Base-by-base conservation (phyloP, 23 tunicate species). In the Trididemnum miniatum region DNA sequence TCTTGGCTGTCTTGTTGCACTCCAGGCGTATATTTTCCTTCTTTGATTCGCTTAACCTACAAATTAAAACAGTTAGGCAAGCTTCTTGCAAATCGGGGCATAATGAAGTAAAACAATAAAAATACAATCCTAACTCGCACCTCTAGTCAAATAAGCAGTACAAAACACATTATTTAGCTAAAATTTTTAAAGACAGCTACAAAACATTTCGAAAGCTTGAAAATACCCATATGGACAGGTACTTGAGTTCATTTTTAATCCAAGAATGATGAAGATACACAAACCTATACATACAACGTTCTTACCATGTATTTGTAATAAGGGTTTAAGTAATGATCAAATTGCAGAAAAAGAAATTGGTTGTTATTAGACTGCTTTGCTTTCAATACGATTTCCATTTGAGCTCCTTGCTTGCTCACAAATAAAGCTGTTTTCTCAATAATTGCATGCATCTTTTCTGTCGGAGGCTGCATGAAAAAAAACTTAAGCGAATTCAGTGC, bases 381-480 rank as follows among this genome's bases (percentile, higher is more conserved):
- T 79, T 95, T 95, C 83, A 95, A 51, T 33, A 95, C 90, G 34
- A 95, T 95, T 76, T 95, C 99, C 99, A 95, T 95, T 81, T 95
- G 99, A 0, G 81, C 82, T 31, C 95, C 95, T 90, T 95, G 99
- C 64, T 83, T 86, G 88, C 97, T 92, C 35, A 96, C 90, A 87
- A 96, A 96, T 20, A 26, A 28, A 0, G 99, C 99, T 0, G 99
- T 96, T 65, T 91, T 96, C 59, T 91, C 94, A 80, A 96, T 96
- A 20, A 96, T 89, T 1, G 96, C 99, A 81, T 96, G 88, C 94
- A 93, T 88, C 59, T 93, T 93, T 59, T 88, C 98, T 15, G 98
- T 93, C 0, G 98, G 77, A 22, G 98, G 98, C 98, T 93, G 72
- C 12, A 73, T 9, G 18, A 49, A 18, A 49, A 49, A 18, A 12